Base-by-base conservation (phyloP, 2,888 invertebrate species). In the Spodoptera exigua region DNA sequence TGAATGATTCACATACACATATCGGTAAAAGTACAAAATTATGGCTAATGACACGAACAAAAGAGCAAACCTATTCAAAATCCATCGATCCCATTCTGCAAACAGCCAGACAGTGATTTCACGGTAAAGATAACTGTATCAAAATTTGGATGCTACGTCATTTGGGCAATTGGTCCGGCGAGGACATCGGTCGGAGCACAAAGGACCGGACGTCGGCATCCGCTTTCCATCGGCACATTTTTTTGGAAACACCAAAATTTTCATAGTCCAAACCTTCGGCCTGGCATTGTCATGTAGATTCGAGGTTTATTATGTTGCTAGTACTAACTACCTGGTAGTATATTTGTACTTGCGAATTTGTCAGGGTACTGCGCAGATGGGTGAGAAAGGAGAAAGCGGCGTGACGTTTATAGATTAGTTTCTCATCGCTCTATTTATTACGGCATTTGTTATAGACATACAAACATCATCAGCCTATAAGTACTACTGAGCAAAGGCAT, bases 231-330 rank as follows among this genome's bases (percentile, higher is more conserved):
- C 87, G 87, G 80, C 87, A 89, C 88, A 87, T 80, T 91, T 93
- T 91, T 93, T 93, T 80, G 91, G 91, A 90, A 93, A 89, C 90
- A 88, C 90, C 90, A 89, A 93, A 92, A 91, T 89, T 90, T 93
- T 92, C 90, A 88, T 89, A 89, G 89, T 82, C 78, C 83, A 81
- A 83, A 83, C 87, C 88, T 88, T 89, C 81, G 76, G 37, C 60
- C 62, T 65, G 81, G 60, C 84, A 88, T 94, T 93, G 91, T 93
- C 77, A 93, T 93, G 92, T 82, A 89, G 87, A 94, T 93, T 86
- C 72, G 76, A 67, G 68, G 74, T 74, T 75, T 70, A 76, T 81
- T 76, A 73, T 66, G 70, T 68, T 53, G 70, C 46, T 66, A 61
- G 61, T 72, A 60, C 72, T 55, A 49, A 11, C 14, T 27, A 37